A percentile compares a stretch with the other conserved stretches of the same genome.
Conservation (phyloP, 2,888 invertebrate genomes). For the Automeris io region DNA sequence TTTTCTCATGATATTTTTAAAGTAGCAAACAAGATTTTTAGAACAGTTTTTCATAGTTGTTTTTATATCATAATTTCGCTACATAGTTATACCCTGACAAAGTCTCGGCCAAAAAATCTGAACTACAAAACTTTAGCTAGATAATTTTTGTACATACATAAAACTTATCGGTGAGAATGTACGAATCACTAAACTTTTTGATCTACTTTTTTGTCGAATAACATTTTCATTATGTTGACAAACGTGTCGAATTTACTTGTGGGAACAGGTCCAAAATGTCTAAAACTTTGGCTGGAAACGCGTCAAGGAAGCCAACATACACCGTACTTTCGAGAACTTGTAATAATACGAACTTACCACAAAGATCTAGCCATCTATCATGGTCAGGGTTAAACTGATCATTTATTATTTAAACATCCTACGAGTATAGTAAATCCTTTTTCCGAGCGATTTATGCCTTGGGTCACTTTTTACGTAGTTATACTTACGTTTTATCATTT, state of each 20-base stretch:
- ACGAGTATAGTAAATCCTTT: background rate
- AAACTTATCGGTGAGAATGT: background rate
- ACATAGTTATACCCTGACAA: no score
- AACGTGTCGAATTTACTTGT: conserved; percentile 38
- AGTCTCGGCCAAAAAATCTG: background rate
- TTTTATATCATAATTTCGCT: no score
- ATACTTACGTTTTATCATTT: background rate
- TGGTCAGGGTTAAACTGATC: conserved; percentile 3
- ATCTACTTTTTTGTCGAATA: conserved; percentile 18
- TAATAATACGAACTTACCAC: conserved; percentile 51
- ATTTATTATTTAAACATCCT: background rate
- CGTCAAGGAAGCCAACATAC: conserved; percentile 45
- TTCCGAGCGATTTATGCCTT: background rate
- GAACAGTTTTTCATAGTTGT: no score
- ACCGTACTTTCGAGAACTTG: conserved; percentile 42
- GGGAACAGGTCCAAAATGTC: conserved; percentile 47
- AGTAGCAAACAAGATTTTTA: no score
- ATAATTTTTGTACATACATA: background rate
- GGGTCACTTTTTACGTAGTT: background rate
- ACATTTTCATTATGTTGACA: conserved; percentile 36
- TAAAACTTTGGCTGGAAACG: conserved; percentile 42
- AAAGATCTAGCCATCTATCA: conserved; percentile 26
- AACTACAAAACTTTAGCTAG: background rate
- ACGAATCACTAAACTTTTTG: background rate
- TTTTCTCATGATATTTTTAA: no score